phyloP scores from a whole-genome alignment of 2,888 invertebrate genomes.

The Ectropis crepuscularia region DNA sequence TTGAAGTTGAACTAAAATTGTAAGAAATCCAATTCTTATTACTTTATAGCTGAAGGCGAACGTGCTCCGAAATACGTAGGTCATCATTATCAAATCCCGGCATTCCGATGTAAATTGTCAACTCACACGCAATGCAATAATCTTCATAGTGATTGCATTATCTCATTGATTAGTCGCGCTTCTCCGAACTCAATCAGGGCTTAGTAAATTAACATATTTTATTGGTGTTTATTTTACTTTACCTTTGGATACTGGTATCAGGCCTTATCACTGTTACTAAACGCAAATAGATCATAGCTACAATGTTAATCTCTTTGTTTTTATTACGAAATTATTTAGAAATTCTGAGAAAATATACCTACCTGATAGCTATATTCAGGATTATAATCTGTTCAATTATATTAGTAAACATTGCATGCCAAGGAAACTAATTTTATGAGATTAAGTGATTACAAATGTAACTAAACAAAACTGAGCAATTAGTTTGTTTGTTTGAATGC shows the following conservation, averaged over 20 bases:
- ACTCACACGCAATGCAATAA: constrained; percentile 15
- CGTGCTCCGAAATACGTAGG: constrained; percentile 4
- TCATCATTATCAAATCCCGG: neutral
- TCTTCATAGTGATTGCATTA: constrained; percentile 20
- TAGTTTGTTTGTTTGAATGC: neutral
- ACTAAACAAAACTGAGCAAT: neutral
- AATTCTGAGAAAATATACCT: neutral
- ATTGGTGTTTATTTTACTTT: constrained; percentile 8
- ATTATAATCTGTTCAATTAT: no score
- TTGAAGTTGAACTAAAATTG: no score
- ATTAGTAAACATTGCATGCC: no score
- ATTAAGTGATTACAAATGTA: neutral
- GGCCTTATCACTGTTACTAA: constrained; percentile 6
- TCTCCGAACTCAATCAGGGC: constrained; percentile 29
- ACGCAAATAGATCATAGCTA: neutral
- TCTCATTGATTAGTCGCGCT: constrained; percentile 10
- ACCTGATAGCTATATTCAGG: no score
- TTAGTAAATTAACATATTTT: constrained; percentile 20
- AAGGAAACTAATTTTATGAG: neutral
- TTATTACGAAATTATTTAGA: no score
- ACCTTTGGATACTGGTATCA: constrained; percentile 7
- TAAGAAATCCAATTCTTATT: no score
- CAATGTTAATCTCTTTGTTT: neutral
- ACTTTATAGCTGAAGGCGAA: neutral
- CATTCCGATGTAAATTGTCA: constrained; percentile 4